Conservation (phyloP, 2,797 vertebrate species). For the Aratinga solstitialis region DNA sequence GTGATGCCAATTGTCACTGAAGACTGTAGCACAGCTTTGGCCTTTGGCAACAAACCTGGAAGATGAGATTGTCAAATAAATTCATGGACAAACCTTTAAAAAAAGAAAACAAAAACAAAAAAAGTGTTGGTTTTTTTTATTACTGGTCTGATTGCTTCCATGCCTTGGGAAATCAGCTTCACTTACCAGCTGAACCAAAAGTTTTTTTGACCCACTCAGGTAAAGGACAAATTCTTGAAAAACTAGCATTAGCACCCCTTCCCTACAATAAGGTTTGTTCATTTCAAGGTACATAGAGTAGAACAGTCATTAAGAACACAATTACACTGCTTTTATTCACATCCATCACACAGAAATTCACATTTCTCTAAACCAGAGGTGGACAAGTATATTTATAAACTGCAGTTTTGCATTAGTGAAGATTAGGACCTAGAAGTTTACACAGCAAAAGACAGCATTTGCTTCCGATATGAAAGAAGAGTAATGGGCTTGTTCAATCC, state of each 20-base stretch:
- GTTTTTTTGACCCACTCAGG: not conserved
- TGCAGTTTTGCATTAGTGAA: not conserved
- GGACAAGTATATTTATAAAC: not conserved
- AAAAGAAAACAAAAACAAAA: not conserved
- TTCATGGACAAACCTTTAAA: not conserved
- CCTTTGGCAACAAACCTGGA: constrained; percentile 26
- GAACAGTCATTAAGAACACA: not conserved
- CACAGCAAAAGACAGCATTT: not conserved
- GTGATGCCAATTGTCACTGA: not conserved
- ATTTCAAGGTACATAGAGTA: not conserved
- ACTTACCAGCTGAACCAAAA: not conserved
- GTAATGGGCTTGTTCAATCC: not conserved
- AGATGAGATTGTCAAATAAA: constrained; percentile 33
- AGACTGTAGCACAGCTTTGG: not conserved
- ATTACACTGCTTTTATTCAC: not conserved
- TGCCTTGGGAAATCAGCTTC: not conserved
- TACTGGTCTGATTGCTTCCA: not conserved
- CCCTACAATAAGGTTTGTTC: not conserved
- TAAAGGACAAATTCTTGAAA: not conserved
- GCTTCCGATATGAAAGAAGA: not conserved
- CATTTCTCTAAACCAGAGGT: not conserved
- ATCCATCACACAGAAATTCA: not conserved
- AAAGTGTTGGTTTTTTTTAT: not conserved
- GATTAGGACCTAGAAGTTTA: not conserved
- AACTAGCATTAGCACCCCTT: not conserved